Conservation (phyloP, 2,113 vertebrate genomes). For the Baryphthengus martii region DNA sequence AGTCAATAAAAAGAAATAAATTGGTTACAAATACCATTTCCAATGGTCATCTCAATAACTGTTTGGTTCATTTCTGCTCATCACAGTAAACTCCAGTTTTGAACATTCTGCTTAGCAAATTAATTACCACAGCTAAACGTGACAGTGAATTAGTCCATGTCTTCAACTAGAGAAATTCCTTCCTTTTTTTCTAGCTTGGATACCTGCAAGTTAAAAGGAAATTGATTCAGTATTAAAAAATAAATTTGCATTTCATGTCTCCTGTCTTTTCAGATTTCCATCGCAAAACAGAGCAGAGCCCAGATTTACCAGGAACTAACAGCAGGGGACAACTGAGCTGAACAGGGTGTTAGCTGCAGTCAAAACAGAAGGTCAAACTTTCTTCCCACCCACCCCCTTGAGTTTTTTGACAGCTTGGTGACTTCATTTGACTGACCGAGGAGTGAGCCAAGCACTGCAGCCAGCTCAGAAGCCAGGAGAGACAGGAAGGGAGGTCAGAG, state of each 20-base stretch:
- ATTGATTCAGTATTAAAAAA: background rate
- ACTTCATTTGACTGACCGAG: background rate
- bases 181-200: constrained; percentile 45
- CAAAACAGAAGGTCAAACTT: background rate
- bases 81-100: background rate
- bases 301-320: background rate
- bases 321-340: background rate
- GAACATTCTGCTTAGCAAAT: background rate
- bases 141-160: constrained; percentile 6
- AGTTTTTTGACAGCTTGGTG: background rate
- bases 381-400: background rate
- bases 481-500: background rate
- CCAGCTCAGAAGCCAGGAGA: background rate
- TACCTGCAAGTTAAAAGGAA: constrained; percentile 56
- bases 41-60: background rate
- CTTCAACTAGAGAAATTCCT: background rate
- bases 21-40: background rate
- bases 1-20: background rate
- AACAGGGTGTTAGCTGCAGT: background rate
- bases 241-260: background rate
- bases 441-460: background rate
- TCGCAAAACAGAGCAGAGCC: background rate
- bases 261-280: background rate
- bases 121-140: background rate
- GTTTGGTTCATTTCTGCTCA: background rate